Conservation (phyloP, 2,888 invertebrate species). For the Caenorhabditis wallacei region DNA sequence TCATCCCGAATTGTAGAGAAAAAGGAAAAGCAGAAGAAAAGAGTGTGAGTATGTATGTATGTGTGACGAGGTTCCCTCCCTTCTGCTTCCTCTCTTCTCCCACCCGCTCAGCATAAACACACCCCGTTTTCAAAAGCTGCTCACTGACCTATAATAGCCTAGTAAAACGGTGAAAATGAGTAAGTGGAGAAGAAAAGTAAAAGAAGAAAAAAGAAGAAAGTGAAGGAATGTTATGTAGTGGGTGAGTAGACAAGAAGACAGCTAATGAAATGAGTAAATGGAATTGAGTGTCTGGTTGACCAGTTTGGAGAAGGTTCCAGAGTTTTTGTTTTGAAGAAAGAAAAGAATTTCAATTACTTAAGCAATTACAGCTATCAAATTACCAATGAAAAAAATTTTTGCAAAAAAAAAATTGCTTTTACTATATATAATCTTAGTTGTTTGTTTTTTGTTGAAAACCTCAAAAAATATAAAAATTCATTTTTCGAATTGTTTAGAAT, state of each 20-base stretch:
- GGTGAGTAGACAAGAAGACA: background rate
- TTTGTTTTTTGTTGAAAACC: no score
- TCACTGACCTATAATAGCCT: constrained; percentile 59
- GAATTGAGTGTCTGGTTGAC: constrained; percentile 5
- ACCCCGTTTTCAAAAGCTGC: constrained; percentile 47
- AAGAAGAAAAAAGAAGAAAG: background rate
- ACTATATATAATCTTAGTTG: no score
- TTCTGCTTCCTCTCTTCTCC: background rate
- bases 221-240: background rate
- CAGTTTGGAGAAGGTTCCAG: background rate
- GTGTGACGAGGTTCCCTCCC: constrained; percentile 57
- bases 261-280: constrained; percentile 34
- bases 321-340: background rate
- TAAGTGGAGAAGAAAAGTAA: constrained; percentile 8
- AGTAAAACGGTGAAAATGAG: constrained; percentile 40
- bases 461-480: no score
- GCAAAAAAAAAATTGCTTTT: no score
- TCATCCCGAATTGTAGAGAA: constrained; percentile 54
- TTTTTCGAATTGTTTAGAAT: no score
- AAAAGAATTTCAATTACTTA: no score
- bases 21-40: constrained; percentile 40
- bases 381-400: background rate
- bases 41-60: constrained; percentile 59
- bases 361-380: no score
- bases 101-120: constrained; percentile 45